phyloP scores from a whole-genome alignment of 1,140 invertebrate genomes.

The Pseudomyrmex pallidus region DNA sequence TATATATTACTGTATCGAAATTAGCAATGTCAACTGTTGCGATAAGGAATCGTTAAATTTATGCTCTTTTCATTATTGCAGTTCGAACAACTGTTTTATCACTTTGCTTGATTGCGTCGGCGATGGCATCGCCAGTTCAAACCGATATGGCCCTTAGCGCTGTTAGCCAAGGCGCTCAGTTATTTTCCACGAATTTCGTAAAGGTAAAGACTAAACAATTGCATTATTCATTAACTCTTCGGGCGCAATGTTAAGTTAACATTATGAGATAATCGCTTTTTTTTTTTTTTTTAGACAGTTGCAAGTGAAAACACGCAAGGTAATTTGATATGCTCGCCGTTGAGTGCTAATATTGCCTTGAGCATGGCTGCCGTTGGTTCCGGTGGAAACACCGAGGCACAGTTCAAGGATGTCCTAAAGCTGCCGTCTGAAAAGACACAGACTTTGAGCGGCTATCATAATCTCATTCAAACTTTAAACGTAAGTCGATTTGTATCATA shows the following conservation, averaged over 20 bases:
- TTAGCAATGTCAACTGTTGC: background rate
- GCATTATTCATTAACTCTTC: background rate
- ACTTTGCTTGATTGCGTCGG: constrained; percentile 48
- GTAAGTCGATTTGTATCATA: constrained; percentile 67
- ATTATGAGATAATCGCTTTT: no score
- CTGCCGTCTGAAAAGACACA: constrained; percentile 69
- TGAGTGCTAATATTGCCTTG: constrained; percentile 76
- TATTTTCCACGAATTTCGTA: constrained; percentile 71
- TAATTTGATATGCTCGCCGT: constrained; percentile 77
- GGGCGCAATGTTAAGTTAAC: no score
- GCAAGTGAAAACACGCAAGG: constrained; percentile 29
- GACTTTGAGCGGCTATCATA: constrained; percentile 64
- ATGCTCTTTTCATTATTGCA: constrained; percentile 62
- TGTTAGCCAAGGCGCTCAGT: constrained; percentile 67
- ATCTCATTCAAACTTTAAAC: constrained; percentile 73
- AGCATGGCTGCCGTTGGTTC: constrained; percentile 79
- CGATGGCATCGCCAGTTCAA: constrained; percentile 47
- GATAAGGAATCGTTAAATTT: background rate
- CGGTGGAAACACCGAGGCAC: constrained; percentile 70
- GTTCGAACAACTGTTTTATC: constrained; percentile 60
- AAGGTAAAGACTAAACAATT: constrained; percentile 60
- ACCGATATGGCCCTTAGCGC: constrained; percentile 33
- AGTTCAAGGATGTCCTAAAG: constrained; percentile 73
- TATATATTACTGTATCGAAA: background rate
- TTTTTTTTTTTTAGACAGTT: constrained; percentile 63